Conservation (phyloP, 2,113 vertebrate species). For the Pluvialis apricaria region DNA sequence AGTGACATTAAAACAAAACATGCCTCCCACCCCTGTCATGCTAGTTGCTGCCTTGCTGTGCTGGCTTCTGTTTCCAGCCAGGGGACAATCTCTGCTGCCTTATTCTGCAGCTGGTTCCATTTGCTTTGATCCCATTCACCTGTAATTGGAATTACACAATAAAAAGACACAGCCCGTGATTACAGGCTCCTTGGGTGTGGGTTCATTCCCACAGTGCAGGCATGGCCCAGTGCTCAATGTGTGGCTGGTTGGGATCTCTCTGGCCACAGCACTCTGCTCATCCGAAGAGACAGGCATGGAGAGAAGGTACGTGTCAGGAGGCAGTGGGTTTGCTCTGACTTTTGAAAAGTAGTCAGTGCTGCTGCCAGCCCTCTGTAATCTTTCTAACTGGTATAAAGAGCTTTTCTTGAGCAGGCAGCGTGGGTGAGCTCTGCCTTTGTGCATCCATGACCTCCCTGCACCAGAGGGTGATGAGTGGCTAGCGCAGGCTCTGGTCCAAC, state of each 20-base stretch:
- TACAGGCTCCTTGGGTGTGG: neutral
- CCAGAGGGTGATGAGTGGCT: neutral
- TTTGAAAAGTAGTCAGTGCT: neutral
- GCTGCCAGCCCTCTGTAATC: neutral
- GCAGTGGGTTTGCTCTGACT: neutral
- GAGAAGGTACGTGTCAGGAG: neutral
- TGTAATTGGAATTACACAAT: neutral
- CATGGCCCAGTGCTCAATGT: fast-evolving
- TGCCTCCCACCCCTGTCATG: fast-evolving
- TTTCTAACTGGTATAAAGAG: neutral
- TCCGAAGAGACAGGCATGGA: neutral
- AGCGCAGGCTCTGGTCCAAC: neutral
- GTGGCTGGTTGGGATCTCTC: neutral
- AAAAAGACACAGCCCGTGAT: neutral
- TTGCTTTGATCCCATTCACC: neutral
- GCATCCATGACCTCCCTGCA: fast-evolving
- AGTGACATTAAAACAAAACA: neutral
- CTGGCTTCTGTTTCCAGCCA: neutral
- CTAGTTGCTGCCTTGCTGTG: neutral
- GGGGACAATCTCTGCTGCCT: neutral
- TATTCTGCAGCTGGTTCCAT: neutral
- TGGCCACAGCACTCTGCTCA: fast-evolving
- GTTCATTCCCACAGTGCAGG: neutral
- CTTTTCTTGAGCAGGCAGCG: neutral
- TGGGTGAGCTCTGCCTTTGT: neutral